A percentile compares a stretch with the other conserved stretches of the same genome.
Conservation (phyloP, 1,140 invertebrate genomes). For the Venustaconcha ellipsiformis region DNA sequence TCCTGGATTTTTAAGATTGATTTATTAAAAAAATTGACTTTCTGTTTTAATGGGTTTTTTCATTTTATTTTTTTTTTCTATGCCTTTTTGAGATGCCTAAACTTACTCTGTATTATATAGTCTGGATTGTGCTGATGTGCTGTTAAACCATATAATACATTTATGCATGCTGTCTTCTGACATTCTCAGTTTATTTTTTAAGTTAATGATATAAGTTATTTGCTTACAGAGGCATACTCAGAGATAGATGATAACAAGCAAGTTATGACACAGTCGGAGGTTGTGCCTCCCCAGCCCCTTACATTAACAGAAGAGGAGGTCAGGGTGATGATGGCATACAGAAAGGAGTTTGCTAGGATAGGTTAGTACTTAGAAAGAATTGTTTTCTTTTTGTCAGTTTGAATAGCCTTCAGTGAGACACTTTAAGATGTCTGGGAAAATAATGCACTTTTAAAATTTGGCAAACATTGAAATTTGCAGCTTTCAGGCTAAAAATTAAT, state of each 20-base stretch:
- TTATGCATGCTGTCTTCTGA: neutral
- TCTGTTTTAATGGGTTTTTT: too few species aligned
- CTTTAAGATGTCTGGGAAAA: neutral
- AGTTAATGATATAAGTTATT: neutral
- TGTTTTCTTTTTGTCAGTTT: neutral
- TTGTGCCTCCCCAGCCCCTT: slow-evolving; percentile 61
- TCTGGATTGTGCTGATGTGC: too few species aligned
- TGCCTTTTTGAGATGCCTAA: too few species aligned
- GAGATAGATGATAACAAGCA: slow-evolving; percentile 7
- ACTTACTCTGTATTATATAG: too few species aligned
- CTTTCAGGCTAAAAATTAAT: neutral
- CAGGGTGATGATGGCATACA: slow-evolving; percentile 64
- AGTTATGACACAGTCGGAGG: slow-evolving; percentile 33
- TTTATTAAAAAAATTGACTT: too few species aligned
- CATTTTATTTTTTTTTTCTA: too few species aligned
- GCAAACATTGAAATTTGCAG: neutral
- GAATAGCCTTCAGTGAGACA: neutral
- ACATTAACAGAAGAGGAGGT: slow-evolving; percentile 64
- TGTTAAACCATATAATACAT: too few species aligned
- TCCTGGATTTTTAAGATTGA: too few species aligned
- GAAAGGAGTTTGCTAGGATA: slow-evolving; percentile 60
- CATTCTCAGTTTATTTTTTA: too few species aligned
- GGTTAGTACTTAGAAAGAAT: slow-evolving; percentile 47
- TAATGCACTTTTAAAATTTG: neutral
- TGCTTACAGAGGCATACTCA: slow-evolving; percentile 16